Evolutionary conservation across 2,113 vertebrate species (phyloP), one percentile per base, ranked within the genome.

Genomic region (Smithornis capensis): DNA sequence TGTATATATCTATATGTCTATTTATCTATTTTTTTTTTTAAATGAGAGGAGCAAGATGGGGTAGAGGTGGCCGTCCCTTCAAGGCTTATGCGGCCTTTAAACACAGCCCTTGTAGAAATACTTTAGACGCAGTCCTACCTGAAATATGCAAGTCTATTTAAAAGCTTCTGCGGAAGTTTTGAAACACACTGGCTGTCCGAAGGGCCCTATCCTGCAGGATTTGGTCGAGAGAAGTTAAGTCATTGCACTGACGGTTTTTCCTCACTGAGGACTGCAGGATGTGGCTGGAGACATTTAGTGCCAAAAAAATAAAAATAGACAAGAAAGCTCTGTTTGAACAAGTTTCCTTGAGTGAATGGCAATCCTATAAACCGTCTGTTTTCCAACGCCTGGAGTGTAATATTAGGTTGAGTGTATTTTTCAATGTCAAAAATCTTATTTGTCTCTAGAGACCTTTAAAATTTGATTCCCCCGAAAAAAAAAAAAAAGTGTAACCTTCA

Each of bases 361-460:
- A 93, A 83, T 89, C 76, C 69, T 80, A 71, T 73, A 83, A 92
- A 95, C 10, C 12, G 29, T 63, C 57, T 93, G 78, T 90, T 96
- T 93, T 88, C 90, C 69, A 71, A 50, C 10, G 68, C 56, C 86
- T 81, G 49, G 64, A 87, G 87, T 90, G 88, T 68, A 94, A 95
- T 92, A 92, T 94, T 87, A 93, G 49, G 47, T 92, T 62, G 83
- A 93, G 68, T 45, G 64, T 82, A 93, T 96, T 95, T 95, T 94
- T 96, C 88, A 95, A 53, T 81, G 92, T 95, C 60, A 96, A 87
- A 95, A 93, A 82, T 64, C 83, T 94, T 90, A 96, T 93, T 89
- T 79, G 63, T 45, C 91, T 87, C 95, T 55, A 37, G 90, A 94
- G 86, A 81, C 75, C 19, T 87, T 76, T 96, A 96, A 95, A 96